Evolutionary conservation across 2,888 invertebrate species (phyloP).

Genomic region (Rhimphoctona megacephalus): DNA sequence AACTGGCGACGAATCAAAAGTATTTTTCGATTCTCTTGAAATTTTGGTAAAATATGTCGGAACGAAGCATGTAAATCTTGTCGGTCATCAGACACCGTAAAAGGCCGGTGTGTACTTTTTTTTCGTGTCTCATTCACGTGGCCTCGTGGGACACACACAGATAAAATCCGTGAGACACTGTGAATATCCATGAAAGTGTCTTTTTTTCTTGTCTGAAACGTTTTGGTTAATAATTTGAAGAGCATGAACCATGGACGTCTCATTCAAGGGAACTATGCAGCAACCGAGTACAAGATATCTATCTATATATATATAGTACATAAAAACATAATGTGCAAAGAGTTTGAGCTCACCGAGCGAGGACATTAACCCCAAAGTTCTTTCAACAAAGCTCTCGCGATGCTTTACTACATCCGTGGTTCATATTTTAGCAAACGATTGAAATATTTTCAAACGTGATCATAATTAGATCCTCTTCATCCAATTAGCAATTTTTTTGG

Average conservation of each 20-base stretch:
- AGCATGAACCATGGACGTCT: slow-evolving; percentile 28
- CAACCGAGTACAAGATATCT: neutral
- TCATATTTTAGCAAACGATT: neutral
- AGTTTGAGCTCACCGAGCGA: slow-evolving; percentile 38
- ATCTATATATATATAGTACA: neutral
- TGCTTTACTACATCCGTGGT: neutral
- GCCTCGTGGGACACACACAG: slow-evolving; percentile 24
- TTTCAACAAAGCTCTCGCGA: slow-evolving; percentile 12
- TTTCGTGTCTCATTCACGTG: slow-evolving; percentile 50
- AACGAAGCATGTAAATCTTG: neutral
- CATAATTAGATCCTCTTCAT: no score
- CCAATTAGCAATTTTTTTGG: no score
- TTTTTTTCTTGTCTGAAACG: slow-evolving; percentile 61
- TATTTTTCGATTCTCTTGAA: no score
- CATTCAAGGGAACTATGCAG: slow-evolving; percentile 32
- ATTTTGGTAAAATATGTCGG: no score
- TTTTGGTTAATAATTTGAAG: slow-evolving; percentile 62
- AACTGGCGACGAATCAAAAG: no score
- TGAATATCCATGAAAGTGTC: slow-evolving; percentile 29
- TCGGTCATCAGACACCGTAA: slow-evolving; percentile 30
- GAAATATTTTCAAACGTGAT: neutral
- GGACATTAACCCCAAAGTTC: slow-evolving; percentile 53
- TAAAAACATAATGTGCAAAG: slow-evolving; percentile 10
- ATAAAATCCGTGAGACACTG: slow-evolving; percentile 12
- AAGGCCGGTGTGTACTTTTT: slow-evolving; percentile 49